These are phyloP conservation scores for Drosophila diplacantha DNA, from an alignment of 2,888 invertebrate genomes.

Conservation along the genomic window DNA sequence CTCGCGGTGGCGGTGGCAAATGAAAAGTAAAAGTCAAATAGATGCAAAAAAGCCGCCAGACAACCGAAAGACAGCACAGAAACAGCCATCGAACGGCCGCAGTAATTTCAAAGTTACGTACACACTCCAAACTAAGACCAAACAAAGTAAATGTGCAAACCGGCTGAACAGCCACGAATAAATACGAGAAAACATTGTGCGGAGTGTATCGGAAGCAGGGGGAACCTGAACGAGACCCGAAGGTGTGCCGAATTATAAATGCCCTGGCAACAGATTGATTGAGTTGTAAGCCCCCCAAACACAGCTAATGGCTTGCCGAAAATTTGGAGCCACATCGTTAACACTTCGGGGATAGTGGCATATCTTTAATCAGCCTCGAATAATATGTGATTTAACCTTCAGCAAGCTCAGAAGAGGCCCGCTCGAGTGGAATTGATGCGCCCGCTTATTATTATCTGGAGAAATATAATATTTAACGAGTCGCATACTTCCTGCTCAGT, in stretches of 20 bases:
- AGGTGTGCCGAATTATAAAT: constrained; percentile 30
- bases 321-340: constrained; percentile 17
- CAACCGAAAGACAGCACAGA: constrained; percentile 39
- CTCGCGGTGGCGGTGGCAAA: constrained; percentile 35
- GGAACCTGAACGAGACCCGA: neutral
- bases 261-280: constrained; percentile 27
- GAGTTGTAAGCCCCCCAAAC: constrained; percentile 16
- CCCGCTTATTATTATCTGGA: constrained; percentile 14
- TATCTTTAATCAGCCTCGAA: constrained; percentile 22
- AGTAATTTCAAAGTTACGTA: constrained; percentile 44
- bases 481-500: constrained; percentile 12
- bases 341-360: constrained; percentile 1
- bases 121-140: constrained; percentile 20
- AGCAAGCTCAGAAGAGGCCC: neutral
- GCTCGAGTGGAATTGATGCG: constrained; percentile 24
- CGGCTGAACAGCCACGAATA: constrained; percentile 31
- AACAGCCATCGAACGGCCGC: constrained; percentile 5
- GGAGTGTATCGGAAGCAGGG: constrained; percentile 5
- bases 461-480: constrained; percentile 1
- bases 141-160: constrained; percentile 34
- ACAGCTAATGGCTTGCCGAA: neutral
- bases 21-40: constrained; percentile 70
- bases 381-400: constrained; percentile 22
- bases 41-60: constrained; percentile 63
- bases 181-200: constrained; percentile 11